Conservation (phyloP, 2,888 invertebrate genomes). For the Tipula lateralis region DNA sequence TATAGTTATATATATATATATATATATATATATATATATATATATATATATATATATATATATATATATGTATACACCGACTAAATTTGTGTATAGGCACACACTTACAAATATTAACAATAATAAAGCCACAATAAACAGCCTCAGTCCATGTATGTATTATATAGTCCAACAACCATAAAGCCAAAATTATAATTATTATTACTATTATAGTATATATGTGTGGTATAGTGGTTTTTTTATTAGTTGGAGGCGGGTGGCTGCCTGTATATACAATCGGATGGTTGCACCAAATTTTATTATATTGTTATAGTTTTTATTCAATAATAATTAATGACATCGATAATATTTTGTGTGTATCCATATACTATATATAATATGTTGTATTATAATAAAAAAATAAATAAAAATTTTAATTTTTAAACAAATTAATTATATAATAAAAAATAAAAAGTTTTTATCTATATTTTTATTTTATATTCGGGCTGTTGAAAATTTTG, state of each 20-base stretch:
- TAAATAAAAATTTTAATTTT: slow-evolving; percentile 2
- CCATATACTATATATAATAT: neutral
- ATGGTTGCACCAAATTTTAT: slow-evolving; percentile 24
- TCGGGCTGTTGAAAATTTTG: neutral
- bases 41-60: too few species aligned
- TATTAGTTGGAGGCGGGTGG: neutral
- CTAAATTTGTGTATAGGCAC: neutral
- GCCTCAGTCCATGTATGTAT: neutral
- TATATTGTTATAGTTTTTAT: slow-evolving; percentile 11
- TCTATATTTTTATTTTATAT: neutral
- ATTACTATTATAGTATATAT: neutral
- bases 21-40: too few species aligned
- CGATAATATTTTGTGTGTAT: neutral
- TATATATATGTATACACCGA: neutral
- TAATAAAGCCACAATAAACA: neutral
- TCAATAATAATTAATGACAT: slow-evolving; percentile 24
- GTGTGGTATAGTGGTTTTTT: neutral
- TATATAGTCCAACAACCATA: neutral
- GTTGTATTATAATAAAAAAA: too few species aligned
- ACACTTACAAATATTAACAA: neutral
- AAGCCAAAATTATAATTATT: neutral
- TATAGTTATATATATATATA: too few species aligned
- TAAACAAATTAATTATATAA: slow-evolving; percentile 12
- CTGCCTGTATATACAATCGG: neutral
- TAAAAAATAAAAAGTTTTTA: slow-evolving; percentile 5